Evolutionary conservation across 1,140 invertebrate genomes (phyloP), one percentile per base, ranked within the genome.

Genomic region (Telenomus remus): DNA sequence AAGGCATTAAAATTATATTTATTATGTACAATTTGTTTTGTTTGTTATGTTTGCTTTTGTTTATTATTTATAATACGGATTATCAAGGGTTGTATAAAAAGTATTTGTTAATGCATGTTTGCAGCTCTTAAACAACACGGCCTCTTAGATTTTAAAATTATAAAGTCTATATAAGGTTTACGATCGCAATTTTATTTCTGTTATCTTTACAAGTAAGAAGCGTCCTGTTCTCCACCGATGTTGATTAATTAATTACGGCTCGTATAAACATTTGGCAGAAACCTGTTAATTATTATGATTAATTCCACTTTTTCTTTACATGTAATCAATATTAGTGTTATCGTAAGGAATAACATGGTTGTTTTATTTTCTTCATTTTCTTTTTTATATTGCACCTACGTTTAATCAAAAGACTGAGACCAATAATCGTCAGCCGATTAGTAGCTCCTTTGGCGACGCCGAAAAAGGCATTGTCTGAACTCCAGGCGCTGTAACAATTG

Each of bases 391-490:
- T 66, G 64, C 64, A 66, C 64, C 64, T 66, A 66, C 47, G 57
- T 66, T n/a, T 51, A 68, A 37, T 68, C 51, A 59, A 68, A 27
- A 68, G 55, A 59, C 55, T 68, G 35, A 59, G 65, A 69, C 68
- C 51, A 71, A 63, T 63, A 63, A 63, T 63, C 59, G 53, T 71
- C 68, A 63, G 47, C 59, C 59, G 68, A 71, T 71, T 71, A 63
- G 50, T 69, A 54, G 59, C 53, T 57, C 57, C 68, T 56, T 71
- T 71, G 68, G 68, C 59, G 59, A 63, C 59, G 68, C 63, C 63
- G 39, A 57, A 63, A 70, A 73, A 73, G 69, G 69, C 69, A 54
- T 73, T 65, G 69, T 65, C 54, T 72, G 48, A 72, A 63, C 42
- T 27, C 19, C 69, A 64, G 54, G 60, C 68, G 69, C 69, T 64